phyloP scores from a whole-genome alignment of 1,140 invertebrate species.

The Acromyrmex charruanus region DNA sequence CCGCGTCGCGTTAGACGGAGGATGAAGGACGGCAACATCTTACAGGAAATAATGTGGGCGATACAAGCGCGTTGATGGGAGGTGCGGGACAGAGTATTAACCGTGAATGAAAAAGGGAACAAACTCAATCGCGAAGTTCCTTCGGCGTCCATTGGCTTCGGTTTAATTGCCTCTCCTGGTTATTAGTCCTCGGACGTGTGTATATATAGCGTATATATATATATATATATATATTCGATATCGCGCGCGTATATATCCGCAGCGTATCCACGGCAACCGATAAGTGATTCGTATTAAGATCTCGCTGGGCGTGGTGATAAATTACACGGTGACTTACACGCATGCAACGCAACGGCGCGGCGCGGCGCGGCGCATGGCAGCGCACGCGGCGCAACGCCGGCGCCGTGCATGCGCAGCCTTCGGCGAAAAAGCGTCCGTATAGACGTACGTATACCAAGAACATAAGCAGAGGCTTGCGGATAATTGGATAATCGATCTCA shows the following conservation, averaged over 20 bases:
- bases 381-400: slow-evolving; percentile 46
- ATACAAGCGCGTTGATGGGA: slow-evolving; percentile 1
- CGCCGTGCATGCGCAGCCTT: slow-evolving; percentile 44
- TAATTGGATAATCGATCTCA: slow-evolving; percentile 75
- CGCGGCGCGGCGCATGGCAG: slow-evolving; percentile 67
- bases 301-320: slow-evolving; percentile 79
- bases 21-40: neutral
- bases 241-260: slow-evolving; percentile 3
- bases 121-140: slow-evolving; percentile 46
- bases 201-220: neutral
- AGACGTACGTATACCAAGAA: neutral
- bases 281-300: slow-evolving; percentile 81
- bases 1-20: slow-evolving; percentile 10
- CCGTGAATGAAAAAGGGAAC: slow-evolving; percentile 43
- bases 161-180: slow-evolving; percentile 74
- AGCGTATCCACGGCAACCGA: slow-evolving; percentile 66
- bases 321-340: slow-evolving; percentile 76
- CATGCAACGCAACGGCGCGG: slow-evolving; percentile 68
- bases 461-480: slow-evolving; percentile 40
- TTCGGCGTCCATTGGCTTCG: slow-evolving; percentile 62
- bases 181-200: slow-evolving; percentile 69
- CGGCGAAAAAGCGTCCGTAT: slow-evolving; percentile 63
- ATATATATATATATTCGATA: slow-evolving; percentile 13
- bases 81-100: too few relatives aligned
- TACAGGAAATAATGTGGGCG: slow-evolving; percentile 27